These are phyloP conservation scores for Epizoanthus stellaris DNA, from an alignment of 92 coral and sea anemone genomes.

Conservation along the genomic window DNA sequence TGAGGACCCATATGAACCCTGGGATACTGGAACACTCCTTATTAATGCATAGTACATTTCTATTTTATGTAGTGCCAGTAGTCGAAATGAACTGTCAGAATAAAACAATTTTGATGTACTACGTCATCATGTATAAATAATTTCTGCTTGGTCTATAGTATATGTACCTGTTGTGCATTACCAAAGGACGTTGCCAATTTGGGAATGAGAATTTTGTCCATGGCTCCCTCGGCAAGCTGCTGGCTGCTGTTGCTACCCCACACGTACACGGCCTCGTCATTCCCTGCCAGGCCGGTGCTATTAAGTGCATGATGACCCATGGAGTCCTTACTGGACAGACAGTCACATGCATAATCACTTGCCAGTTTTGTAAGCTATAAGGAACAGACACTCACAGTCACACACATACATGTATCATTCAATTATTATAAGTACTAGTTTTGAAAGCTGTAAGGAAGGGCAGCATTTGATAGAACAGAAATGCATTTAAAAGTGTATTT, in stretches of 20 bases:
- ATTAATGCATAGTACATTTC: too few relatives aligned
- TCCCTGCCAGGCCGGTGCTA: slow-evolving; percentile 4
- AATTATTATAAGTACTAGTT: too few relatives aligned
- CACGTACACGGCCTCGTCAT: slow-evolving; percentile 75
- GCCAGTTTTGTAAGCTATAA: slow-evolving; percentile 69
- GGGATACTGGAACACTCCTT: too few relatives aligned
- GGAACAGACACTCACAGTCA: too few relatives aligned
- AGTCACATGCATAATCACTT: slow-evolving; percentile 52
- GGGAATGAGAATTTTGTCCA: slow-evolving; percentile 83
- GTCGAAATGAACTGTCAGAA: too few relatives aligned
- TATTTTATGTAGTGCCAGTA: too few relatives aligned
- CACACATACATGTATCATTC: too few relatives aligned
- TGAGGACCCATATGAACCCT: too few relatives aligned
- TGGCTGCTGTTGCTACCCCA: slow-evolving; percentile 95
- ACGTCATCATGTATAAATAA: not conserved
- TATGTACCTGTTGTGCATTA: slow-evolving; percentile 84
- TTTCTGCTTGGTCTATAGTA: not conserved
- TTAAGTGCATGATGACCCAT: not conserved
- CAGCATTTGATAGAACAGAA: too few relatives aligned
- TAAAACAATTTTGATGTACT: not conserved
- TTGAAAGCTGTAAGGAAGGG: too few relatives aligned
- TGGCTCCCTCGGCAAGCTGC: slow-evolving; percentile 86
- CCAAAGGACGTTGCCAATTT: slow-evolving; percentile 82
- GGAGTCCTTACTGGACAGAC: slow-evolving; percentile 27
- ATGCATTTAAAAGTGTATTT: too few relatives aligned